phyloP scores from a whole-genome alignment of 2,113 vertebrate species.

The Ivindomyrus marchei region DNA sequence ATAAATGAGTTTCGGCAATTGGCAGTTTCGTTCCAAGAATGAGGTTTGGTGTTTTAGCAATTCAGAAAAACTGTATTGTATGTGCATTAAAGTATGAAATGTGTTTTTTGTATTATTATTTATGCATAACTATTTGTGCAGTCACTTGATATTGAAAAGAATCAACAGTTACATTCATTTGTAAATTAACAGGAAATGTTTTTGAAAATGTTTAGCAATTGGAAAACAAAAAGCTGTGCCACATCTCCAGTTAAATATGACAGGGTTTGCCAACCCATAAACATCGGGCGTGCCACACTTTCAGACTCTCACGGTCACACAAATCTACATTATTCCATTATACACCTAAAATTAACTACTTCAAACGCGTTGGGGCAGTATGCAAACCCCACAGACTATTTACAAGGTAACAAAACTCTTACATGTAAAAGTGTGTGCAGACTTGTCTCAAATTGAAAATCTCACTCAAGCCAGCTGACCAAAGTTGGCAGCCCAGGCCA shows the following conservation, averaged over 20 bases:
- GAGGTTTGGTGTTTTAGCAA: too few species aligned
- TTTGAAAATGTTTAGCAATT: background rate
- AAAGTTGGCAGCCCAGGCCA: background rate
- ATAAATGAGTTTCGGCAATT: too few species aligned
- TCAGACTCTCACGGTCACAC: background rate
- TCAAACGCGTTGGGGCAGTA: background rate
- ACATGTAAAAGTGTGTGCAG: background rate
- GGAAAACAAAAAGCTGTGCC: background rate
- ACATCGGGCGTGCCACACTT: background rate
- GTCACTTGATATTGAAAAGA: background rate
- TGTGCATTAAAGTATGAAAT: background rate
- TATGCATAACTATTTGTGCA: background rate
- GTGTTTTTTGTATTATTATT: background rate
- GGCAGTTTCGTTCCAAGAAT: too few species aligned
- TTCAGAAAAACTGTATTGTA: background rate
- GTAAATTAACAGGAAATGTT: background rate
- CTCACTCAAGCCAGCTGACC: background rate
- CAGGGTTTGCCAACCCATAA: background rate
- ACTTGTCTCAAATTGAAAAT: background rate
- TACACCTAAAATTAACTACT: background rate
- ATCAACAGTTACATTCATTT: background rate
- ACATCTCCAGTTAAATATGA: background rate
- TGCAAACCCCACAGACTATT: background rate
- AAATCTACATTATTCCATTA: background rate
- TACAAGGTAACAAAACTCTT: background rate